phyloP scores from a whole-genome alignment of 1,140 invertebrate species.

The Drosophila ficusphila region DNA sequence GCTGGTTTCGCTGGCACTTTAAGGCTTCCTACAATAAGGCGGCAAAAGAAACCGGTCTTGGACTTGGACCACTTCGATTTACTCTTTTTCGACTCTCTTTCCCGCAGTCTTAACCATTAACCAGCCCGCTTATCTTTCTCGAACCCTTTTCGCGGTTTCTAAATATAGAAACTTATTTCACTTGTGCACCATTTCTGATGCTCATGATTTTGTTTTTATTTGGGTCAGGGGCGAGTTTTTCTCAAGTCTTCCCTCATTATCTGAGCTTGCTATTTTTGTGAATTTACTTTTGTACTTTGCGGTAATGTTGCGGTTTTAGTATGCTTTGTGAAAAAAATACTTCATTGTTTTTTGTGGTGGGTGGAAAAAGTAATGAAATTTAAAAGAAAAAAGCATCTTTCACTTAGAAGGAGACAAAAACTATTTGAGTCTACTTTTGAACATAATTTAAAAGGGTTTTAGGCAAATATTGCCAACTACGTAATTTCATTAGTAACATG shows the following conservation, averaged over 20 bases:
- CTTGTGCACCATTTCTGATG: constrained; percentile 34
- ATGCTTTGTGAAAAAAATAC: neutral
- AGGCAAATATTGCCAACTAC: too few species aligned
- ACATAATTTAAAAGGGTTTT: too few species aligned
- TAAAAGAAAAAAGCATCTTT: too few species aligned
- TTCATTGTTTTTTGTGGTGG: neutral
- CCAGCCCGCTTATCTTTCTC: neutral
- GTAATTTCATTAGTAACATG: too few species aligned
- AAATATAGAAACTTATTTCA: constrained; percentile 17
- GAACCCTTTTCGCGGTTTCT: constrained; percentile 43
- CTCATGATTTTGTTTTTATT: constrained; percentile 48
- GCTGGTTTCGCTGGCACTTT: constrained; percentile 55
- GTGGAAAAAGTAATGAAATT: neutral
- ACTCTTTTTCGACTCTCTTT: constrained; percentile 7
- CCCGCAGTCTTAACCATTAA: neutral
- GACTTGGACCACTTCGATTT: constrained; percentile 21
- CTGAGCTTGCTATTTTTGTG: constrained; percentile 6
- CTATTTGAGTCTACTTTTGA: too few species aligned
- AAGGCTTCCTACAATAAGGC: constrained; percentile 64
- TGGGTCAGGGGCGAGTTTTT: constrained; percentile 66
- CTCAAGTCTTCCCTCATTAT: neutral
- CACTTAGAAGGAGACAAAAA: too few species aligned
- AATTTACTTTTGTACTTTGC: constrained; percentile 7
- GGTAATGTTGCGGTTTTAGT: constrained; percentile 5
- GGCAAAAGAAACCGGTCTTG: constrained; percentile 38